Percentiles rank a stretch among this genome's conserved stretches.
phyloP scores from a whole-genome alignment of 2,888 invertebrate genomes.

The Lasius platythorax region DNA sequence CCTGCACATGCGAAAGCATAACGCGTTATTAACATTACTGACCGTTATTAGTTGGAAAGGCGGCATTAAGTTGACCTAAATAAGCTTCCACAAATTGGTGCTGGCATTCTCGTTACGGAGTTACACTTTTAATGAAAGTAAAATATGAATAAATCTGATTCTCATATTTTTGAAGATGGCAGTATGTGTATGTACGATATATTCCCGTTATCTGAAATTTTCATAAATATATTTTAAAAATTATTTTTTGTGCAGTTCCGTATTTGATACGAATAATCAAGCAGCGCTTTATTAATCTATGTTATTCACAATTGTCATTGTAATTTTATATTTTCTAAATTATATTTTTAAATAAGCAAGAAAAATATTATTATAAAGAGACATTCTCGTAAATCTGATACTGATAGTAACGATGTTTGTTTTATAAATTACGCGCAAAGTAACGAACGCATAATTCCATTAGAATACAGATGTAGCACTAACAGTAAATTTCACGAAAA shows the following conservation, averaged over 20 bases:
- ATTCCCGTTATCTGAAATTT: neutral
- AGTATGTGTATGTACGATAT: too few relatives aligned
- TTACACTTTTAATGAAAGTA: conserved; percentile 11
- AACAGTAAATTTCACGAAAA: conserved; percentile 3
- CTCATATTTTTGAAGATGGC: neutral
- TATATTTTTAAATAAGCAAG: neutral
- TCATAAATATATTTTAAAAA: neutral
- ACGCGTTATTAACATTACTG: conserved; percentile 45
- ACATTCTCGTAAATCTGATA: neutral
- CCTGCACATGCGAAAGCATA: conserved; percentile 41
- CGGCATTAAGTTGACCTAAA: conserved; percentile 49
- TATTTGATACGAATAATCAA: neutral
- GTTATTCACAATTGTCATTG: neutral
- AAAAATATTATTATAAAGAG: neutral
- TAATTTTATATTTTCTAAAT: conserved; percentile 4
- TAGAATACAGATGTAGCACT: neutral
- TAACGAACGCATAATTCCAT: conserved; percentile 15
- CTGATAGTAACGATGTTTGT: neutral
- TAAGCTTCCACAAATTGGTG: conserved; percentile 31
- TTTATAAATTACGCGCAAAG: conserved; percentile 1
- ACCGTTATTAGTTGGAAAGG: conserved; percentile 41
- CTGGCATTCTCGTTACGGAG: conserved; percentile 5
- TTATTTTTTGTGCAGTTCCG: neutral
- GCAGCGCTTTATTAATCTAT: neutral
- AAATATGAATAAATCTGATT: conserved; percentile 7